These are phyloP conservation scores for Eurytoma californica DNA, from an alignment of 2,888 invertebrate species.

Conservation along the genomic window DNA sequence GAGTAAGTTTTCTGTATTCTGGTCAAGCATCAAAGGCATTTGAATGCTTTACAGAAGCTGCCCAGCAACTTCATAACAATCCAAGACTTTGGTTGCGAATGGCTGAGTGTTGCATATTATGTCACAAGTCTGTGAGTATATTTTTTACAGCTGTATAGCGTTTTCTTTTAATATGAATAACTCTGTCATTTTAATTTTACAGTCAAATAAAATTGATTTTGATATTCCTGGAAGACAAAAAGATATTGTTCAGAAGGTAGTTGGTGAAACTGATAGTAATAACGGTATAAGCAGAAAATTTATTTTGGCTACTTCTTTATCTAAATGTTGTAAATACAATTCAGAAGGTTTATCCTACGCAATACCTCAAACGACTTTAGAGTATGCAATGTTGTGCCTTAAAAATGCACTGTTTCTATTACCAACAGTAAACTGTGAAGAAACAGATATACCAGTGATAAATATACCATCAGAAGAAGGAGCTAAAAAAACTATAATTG, in stretches of 20 bases:
- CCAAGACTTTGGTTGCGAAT: conserved; percentile 93
- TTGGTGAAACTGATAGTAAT: conserved; percentile 72
- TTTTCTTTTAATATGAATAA: not conserved
- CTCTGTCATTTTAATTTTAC: conserved; percentile 58
- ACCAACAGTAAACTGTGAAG: conserved; percentile 72
- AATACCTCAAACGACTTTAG: conserved; percentile 90
- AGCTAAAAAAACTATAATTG: conserved; percentile 48
- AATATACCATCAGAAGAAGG: conserved; percentile 46
- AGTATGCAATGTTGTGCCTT: conserved; percentile 92
- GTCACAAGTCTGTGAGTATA: conserved; percentile 79
- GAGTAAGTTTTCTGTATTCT: conserved; percentile 88
- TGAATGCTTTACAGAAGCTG: conserved; percentile 91
- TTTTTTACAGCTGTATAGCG: no score
- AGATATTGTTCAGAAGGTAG: conserved; percentile 78
- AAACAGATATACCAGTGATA: conserved; percentile 62
- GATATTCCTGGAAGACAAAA: conserved; percentile 78
- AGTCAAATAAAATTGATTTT: conserved; percentile 81
- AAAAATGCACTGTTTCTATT: conserved; percentile 88
- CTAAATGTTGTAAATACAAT: conserved; percentile 78
- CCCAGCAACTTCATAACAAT: conserved; percentile 90
- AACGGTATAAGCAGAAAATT: conserved; percentile 80
- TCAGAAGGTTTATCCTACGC: conserved; percentile 85
- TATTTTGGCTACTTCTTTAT: conserved; percentile 77
- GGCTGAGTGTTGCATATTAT: conserved; percentile 93
- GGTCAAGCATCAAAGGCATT: conserved; percentile 90